A percentile compares a stretch with the other conserved stretches of the same genome.
Conservation (phyloP, 2,888 invertebrate genomes). For the Dicycla oo region DNA sequence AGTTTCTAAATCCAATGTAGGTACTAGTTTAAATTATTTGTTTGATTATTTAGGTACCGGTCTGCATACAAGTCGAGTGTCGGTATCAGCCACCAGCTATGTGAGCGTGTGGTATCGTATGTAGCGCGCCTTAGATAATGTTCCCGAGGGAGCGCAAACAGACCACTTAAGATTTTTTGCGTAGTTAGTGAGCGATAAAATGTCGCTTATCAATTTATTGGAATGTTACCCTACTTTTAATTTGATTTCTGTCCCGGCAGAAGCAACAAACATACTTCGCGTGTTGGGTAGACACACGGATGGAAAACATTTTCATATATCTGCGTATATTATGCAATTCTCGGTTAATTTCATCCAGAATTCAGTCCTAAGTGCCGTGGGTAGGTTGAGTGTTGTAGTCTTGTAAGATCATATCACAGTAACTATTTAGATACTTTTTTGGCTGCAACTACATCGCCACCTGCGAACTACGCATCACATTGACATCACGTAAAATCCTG, state of each 20-base stretch:
- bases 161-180: conserved; percentile 53
- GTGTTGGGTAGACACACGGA: not conserved
- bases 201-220: conserved; percentile 18
- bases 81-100: not conserved
- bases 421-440: not conserved
- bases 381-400: not conserved
- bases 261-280: not conserved
- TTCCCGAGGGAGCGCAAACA: conserved; percentile 58
- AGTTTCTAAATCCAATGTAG: not conserved
- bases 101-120: conserved; percentile 1
- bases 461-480: too few relatives aligned
- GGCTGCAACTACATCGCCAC: too few relatives aligned
- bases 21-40: not conserved
- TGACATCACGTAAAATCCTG: too few relatives aligned
- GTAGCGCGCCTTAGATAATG: conserved; percentile 38
- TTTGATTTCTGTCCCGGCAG: not conserved
- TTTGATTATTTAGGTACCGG: not conserved
- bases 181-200: conserved; percentile 50
- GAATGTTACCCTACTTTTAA: not conserved
- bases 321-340: not conserved
- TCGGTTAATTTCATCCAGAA: not conserved
- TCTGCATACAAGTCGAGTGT: not conserved
- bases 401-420: not conserved
- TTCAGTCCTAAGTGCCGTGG: too few relatives aligned
- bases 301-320: not conserved